These are phyloP conservation scores for Agriopis leucophaearia DNA, from an alignment of 2,888 invertebrate species.

Conservation along the genomic window DNA sequence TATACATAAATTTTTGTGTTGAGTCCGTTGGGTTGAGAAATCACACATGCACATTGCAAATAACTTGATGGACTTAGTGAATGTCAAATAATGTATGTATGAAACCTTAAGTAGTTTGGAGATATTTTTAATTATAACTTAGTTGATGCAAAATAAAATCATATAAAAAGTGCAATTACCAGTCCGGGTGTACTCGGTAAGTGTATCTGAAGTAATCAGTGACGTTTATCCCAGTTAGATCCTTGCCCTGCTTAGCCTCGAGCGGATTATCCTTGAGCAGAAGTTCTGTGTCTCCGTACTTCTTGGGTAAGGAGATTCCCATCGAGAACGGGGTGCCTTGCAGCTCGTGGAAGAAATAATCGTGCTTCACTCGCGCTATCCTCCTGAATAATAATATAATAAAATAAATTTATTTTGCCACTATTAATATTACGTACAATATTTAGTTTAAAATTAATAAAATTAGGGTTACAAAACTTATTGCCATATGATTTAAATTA, in stretches of 20 bases:
- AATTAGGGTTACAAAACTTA: too few relatives aligned
- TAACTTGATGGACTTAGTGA: background rate
- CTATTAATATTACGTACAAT: too few relatives aligned
- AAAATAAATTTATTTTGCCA: too few relatives aligned
- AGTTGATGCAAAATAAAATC: too few relatives aligned
- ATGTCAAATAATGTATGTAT: background rate
- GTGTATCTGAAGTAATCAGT: constrained; percentile 91
- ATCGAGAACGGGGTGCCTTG: constrained; percentile 95
- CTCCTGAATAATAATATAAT: constrained; percentile 74
- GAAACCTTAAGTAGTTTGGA: background rate
- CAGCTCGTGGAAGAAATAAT: constrained; percentile 94
- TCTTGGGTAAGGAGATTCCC: constrained; percentile 93
- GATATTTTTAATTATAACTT: too few relatives aligned
- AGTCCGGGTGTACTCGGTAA: constrained; percentile 94
- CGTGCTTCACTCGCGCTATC: constrained; percentile 91
- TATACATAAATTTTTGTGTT: too few relatives aligned
- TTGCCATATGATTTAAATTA: too few relatives aligned
- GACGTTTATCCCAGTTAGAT: constrained; percentile 89
- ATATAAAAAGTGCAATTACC: constrained; percentile 79
- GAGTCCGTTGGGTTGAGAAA: too few relatives aligned
- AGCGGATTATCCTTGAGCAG: constrained; percentile 92
- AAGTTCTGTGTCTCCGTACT: constrained; percentile 92
- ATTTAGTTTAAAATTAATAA: too few relatives aligned
- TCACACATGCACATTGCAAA: too few relatives aligned
- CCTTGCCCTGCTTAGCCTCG: constrained; percentile 88